A percentile compares a stretch with the other conserved stretches of the same genome.
These are phyloP conservation scores for Zhuqinia jingwanae DNA, from an alignment of 2,888 invertebrate species.

Conservation along the genomic window DNA sequence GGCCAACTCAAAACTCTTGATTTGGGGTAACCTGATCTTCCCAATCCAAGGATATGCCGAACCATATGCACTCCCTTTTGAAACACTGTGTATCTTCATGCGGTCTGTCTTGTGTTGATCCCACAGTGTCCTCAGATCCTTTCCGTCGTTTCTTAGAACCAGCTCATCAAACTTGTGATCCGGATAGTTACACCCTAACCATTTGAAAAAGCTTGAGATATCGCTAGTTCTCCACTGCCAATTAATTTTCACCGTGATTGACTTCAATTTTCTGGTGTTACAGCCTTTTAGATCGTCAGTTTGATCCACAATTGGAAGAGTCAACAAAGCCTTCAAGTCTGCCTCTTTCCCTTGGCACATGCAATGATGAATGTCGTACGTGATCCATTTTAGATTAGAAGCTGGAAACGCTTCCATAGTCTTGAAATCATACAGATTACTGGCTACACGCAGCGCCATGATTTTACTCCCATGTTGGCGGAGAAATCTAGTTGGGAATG, in stretches of 20 bases:
- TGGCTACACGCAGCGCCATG: background rate
- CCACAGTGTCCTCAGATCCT: background rate
- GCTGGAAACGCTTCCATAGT: background rate
- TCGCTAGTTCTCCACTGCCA: conserved; percentile 30
- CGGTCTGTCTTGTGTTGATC: no score
- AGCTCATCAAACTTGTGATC: background rate
- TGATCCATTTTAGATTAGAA: background rate
- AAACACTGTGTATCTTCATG: no score
- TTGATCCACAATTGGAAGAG: background rate
- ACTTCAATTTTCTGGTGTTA: background rate
- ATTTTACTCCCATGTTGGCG: background rate
- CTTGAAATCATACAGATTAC: conserved; percentile 16
- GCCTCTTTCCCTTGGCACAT: conserved; percentile 3
- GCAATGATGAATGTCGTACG: conserved; percentile 10
- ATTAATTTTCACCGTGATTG: background rate
- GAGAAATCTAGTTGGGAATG: background rate
- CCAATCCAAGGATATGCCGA: background rate
- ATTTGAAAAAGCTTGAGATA: conserved; percentile 1
- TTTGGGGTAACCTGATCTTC: background rate
- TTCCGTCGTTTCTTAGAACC: background rate
- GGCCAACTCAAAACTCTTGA: background rate
- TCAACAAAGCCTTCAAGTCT: background rate
- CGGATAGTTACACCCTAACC: background rate
- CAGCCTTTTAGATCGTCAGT: background rate
- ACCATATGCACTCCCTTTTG: background rate